Conservation (phyloP, 2,797 vertebrate genomes). For the Naso thynnoides region DNA sequence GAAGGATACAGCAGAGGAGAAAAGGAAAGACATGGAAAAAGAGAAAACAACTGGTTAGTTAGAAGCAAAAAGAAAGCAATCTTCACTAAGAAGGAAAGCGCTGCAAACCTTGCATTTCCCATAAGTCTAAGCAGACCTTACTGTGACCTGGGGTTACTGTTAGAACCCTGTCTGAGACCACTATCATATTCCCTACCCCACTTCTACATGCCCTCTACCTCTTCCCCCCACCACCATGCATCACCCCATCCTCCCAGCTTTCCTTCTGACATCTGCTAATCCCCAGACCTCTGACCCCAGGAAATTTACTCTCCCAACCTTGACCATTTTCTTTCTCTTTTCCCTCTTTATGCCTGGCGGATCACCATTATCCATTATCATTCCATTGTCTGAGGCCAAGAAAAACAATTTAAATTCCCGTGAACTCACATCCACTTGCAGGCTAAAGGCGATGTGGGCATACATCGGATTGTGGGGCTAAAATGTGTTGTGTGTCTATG, state of each 20-base stretch:
- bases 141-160: constrained; percentile 52
- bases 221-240: constrained; percentile 53
- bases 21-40: constrained; percentile 43
- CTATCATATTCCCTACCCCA: constrained; percentile 57
- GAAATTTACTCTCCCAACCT: constrained; percentile 86
- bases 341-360: constrained; percentile 66
- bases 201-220: constrained; percentile 43
- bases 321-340: constrained; percentile 77
- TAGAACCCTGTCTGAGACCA: constrained; percentile 48
- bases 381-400: constrained; percentile 76
- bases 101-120: constrained; percentile 47
- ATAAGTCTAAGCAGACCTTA: constrained; percentile 37
- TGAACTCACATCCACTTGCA: constrained; percentile 74
- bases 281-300: constrained; percentile 86
- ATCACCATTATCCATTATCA: constrained; percentile 84
- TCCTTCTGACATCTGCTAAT: constrained; percentile 86
- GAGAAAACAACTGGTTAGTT: constrained; percentile 45
- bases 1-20: constrained; percentile 16
- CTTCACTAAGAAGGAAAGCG: neutral
- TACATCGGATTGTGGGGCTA: constrained; percentile 30
- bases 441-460: constrained; percentile 61
- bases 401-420: constrained; percentile 82
- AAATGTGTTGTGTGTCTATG: constrained; percentile 31
- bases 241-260: constrained; percentile 64
- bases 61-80: constrained; percentile 23